Evolutionary conservation across 2,113 vertebrate genomes (phyloP).

Genomic region (Poecile atricapillus): DNA sequence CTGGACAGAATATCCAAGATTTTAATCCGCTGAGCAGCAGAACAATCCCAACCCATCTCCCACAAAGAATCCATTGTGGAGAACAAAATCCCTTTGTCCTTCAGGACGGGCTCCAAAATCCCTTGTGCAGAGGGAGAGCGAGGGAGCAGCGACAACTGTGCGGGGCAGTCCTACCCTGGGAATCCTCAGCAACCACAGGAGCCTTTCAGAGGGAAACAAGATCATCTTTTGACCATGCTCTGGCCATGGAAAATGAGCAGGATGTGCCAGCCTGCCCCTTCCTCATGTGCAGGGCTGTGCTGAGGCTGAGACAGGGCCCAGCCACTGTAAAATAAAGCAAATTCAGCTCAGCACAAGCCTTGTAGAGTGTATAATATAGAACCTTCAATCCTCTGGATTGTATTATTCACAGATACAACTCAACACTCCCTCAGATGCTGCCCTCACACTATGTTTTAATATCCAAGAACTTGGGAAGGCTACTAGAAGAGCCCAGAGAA

Average conservation of each 20-base stretch:
- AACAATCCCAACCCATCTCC: slow-evolving; percentile 1
- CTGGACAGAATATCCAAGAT: not conserved
- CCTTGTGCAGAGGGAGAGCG: not conserved
- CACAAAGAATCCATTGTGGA: slow-evolving; percentile 19
- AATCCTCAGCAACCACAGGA: not conserved
- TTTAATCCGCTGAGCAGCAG: not conserved
- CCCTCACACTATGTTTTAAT: not conserved
- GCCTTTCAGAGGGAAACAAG: not conserved
- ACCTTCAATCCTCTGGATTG: not conserved
- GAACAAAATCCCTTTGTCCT: slow-evolving; percentile 39
- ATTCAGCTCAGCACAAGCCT: not conserved
- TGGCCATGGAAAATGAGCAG: not conserved
- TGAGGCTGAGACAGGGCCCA: not conserved
- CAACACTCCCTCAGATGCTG: not conserved
- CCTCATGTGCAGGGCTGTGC: not conserved
- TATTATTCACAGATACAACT: not conserved
- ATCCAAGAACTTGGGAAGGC: not conserved
- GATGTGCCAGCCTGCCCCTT: not conserved
- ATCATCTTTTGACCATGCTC: not conserved
- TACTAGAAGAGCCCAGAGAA: not conserved
- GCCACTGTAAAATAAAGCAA: not conserved
- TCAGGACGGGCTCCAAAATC: not conserved
- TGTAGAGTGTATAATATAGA: rapidly evolving
- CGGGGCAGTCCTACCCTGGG: not conserved
- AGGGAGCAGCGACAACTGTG: not conserved